Evolutionary conservation across 2,888 invertebrate genomes (phyloP).

Genomic region (Sinotaia quadrata): DNA sequence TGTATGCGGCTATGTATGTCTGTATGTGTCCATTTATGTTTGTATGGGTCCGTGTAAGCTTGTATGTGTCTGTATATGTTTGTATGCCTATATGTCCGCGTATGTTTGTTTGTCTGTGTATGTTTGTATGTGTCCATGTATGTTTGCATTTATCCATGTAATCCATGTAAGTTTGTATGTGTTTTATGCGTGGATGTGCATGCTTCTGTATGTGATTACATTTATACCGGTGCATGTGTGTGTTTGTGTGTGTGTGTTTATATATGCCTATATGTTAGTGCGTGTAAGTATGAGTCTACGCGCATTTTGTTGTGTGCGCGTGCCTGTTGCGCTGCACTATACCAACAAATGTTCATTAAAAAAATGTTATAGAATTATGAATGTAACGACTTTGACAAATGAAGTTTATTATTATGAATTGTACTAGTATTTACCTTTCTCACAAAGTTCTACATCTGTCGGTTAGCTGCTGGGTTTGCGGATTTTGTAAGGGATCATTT

Average conservation of each 20-base stretch:
- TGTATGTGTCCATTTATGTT: neutral
- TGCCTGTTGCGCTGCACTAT: too few relatives aligned
- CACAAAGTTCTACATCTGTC: too few relatives aligned
- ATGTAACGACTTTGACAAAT: too few relatives aligned
- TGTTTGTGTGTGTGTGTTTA: neutral
- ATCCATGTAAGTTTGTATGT: neutral
- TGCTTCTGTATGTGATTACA: neutral
- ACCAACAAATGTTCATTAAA: too few relatives aligned
- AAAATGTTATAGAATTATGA: too few relatives aligned
- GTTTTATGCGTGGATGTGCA: neutral
- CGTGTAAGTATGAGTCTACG: too few relatives aligned
- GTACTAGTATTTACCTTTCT: too few relatives aligned
- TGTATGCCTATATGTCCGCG: conserved; percentile 3
- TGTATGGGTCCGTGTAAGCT: conserved; percentile 1
- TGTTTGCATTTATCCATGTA: neutral
- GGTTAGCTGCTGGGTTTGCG: too few relatives aligned
- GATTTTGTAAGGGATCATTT: too few relatives aligned
- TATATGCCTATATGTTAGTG: neutral
- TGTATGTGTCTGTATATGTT: conserved; percentile 11
- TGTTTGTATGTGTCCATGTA: neutral
- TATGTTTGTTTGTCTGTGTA: neutral
- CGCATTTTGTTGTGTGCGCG: too few relatives aligned
- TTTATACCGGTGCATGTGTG: neutral
- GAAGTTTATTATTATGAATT: too few relatives aligned
- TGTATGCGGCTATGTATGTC: conserved; percentile 6